Evolutionary conservation across 2,113 vertebrate species (phyloP), one percentile per base, ranked within the genome.

Genomic region (Scalopus aquaticus): DNA sequence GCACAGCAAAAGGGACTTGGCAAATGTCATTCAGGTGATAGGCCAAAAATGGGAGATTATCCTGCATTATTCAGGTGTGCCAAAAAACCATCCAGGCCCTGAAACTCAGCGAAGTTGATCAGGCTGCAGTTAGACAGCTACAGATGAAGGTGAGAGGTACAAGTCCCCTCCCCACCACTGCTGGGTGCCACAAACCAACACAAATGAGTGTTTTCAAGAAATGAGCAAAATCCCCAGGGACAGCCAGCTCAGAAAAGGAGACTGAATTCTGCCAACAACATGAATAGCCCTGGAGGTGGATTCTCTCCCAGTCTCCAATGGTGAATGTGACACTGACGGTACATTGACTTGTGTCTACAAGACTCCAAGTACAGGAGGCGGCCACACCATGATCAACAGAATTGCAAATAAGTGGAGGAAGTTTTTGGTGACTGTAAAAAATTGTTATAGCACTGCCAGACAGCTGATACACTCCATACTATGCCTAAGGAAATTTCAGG

Each of bases 281-380:
- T 81, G 35, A 51, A 8, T 62, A 11, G 22, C 62, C 0, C 49
- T 49, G 20, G 7, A 72, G 56, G n/a, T 15, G 0, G 6, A 22
- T 39, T 64, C 3, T n/a, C 11, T 73, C 24, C 28, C 12, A n/a
- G 28, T 5, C 6, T 28, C 2, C 4, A 62, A 15, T 2, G 26
- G 87, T 2, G 3, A 44, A 60, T 0, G 10, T 9, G 30, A 6
- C 1, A 5, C 24, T n/a, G 24, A 1, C 1, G 17, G 1, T 2
- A 32, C 16, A 0, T 17, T 56, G n/a, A 16, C 24, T 76, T 80
- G 24, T 30, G 26, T 1, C 15, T 32, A 12, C 42, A 8, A 24
- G 17, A 9, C 9, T 73, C 28, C 72, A 10, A 0, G 1, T 37
- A 5, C 10, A 24, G 1, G 2, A 91, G 42, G 9, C 22, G 46